Conservation (phyloP, 53 echinoderm and acorn worm species). For the Echinometra lucunter region DNA sequence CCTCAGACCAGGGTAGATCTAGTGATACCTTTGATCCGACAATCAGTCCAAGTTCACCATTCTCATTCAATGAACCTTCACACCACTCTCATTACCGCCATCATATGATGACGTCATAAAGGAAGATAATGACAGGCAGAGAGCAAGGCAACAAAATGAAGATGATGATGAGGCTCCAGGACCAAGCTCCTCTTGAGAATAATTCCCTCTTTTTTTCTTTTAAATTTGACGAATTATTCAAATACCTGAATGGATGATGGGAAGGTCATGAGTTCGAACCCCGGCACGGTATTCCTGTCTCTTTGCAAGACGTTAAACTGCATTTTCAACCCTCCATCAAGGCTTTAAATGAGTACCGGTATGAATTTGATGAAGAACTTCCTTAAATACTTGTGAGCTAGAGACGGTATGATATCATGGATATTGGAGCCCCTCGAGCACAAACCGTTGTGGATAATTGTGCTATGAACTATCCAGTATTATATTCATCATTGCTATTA, state of each 20-base stretch:
- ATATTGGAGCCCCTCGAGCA: too few species aligned
- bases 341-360: too few species aligned
- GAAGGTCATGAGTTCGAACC: not conserved
- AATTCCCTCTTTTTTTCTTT: too few species aligned
- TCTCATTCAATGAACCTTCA: conserved; percentile 19
- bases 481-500: too few species aligned
- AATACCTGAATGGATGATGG: not conserved
- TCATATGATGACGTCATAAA: conserved; percentile 66
- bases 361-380: too few species aligned
- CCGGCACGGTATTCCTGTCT: not conserved
- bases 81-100: conserved; percentile 3
- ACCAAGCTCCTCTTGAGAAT: not conserved
- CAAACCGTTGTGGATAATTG: too few species aligned
- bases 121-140: conserved; percentile 28
- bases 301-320: not conserved
- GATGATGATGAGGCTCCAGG: conserved; percentile 10
- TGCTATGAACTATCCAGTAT: too few species aligned
- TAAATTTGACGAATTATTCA: not conserved
- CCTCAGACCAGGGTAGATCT: not conserved
- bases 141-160: not conserved
- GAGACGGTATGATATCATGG: too few species aligned
- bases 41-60: not conserved
- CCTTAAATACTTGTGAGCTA: too few species aligned
- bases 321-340: too few species aligned
- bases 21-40: not conserved